Evolutionary conservation across 1,140 invertebrate species (phyloP).

Genomic region (Lucilia sericata): DNA sequence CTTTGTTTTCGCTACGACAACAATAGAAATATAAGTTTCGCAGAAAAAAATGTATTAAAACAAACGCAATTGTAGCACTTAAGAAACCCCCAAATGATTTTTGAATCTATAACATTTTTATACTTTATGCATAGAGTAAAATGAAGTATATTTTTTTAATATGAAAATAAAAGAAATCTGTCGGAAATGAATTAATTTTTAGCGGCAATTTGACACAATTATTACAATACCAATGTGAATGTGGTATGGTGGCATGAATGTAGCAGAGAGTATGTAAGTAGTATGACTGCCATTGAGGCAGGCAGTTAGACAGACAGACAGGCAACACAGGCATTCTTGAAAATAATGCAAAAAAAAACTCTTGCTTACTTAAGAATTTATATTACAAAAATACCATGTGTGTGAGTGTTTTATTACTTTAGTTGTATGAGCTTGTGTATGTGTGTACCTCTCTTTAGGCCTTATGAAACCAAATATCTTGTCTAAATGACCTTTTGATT

Average conservation of each 20-base stretch:
- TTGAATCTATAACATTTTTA: neutral
- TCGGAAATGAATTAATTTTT: conserved; percentile 39
- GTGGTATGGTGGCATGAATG: too few relatives aligned
- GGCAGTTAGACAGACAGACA: neutral
- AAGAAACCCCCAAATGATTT: neutral
- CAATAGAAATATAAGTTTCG: conserved; percentile 9
- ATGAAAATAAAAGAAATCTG: neutral
- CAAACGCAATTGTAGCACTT: conserved; percentile 20
- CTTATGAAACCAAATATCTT: neutral
- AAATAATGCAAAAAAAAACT: neutral
- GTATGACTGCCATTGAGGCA: neutral
- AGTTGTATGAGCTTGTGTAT: too few relatives aligned
- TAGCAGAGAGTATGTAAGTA: neutral
- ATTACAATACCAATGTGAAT: conserved; percentile 22
- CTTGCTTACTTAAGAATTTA: conserved; percentile 7
- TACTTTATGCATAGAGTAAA: neutral
- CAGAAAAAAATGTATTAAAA: neutral
- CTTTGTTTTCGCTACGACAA: conserved; percentile 16
- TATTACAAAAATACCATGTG: neutral
- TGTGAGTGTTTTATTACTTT: neutral
- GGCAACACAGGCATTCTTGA: neutral
- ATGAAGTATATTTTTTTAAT: neutral
- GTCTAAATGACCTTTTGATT: conserved; percentile 29
- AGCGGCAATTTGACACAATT: conserved; percentile 36
- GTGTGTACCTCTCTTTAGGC: neutral